phyloP scores from a whole-genome alignment of 1,140 invertebrate genomes.

The Scaptomyza pallida region DNA sequence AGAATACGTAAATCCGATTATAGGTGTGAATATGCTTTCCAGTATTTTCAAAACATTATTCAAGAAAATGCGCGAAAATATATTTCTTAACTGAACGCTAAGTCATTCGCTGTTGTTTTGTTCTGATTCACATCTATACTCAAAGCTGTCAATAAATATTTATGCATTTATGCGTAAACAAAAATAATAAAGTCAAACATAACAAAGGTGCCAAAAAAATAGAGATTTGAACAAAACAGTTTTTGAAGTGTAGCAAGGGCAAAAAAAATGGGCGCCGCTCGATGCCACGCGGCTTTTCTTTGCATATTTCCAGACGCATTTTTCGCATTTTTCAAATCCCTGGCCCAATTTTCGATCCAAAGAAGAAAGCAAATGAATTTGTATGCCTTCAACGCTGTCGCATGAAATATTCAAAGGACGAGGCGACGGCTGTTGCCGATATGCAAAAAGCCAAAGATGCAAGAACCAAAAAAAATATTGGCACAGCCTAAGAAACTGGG shows the following conservation, averaged over 20 bases:
- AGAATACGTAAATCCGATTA: background rate
- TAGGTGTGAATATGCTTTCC: background rate
- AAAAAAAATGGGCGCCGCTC: conserved; percentile 26
- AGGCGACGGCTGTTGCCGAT: conserved; percentile 33
- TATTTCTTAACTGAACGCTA: conserved; percentile 18
- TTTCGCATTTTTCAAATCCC: conserved; percentile 21
- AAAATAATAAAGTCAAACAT: conserved; percentile 72
- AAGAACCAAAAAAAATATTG: conserved; percentile 54
- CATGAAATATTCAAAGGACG: conserved; percentile 48
- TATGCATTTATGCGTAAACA: conserved; percentile 49
- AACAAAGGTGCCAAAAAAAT: conserved; percentile 26
- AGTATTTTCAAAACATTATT: conserved; percentile 5
- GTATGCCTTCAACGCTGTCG: conserved; percentile 48
- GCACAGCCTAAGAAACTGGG: conserved; percentile 57
- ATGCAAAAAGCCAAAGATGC: conserved; percentile 62
- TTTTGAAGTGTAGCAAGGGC: conserved; percentile 6
- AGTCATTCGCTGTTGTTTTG: conserved; percentile 33
- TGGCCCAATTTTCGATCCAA: background rate
- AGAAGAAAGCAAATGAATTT: conserved; percentile 63
- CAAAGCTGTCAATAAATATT: conserved; percentile 74
- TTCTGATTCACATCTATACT: background rate
- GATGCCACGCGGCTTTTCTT: conserved; percentile 63
- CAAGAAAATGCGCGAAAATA: conserved; percentile 57
- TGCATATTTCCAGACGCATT: conserved; percentile 8
- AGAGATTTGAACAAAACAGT: conserved; percentile 16